phyloP scores from a whole-genome alignment of 2,888 invertebrate species.

The Resseliella maxima region DNA sequence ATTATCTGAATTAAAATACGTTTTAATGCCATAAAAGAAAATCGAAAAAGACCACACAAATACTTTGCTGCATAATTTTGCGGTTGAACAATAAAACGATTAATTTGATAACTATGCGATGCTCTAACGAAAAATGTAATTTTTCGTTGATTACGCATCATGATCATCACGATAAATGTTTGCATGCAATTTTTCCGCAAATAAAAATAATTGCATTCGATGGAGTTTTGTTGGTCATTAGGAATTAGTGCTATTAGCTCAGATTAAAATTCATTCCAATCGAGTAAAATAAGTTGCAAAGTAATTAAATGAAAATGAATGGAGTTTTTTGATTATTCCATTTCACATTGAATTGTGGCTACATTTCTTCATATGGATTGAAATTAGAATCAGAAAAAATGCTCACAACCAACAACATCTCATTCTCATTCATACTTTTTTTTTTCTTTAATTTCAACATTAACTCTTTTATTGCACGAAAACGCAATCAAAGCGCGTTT shows the following conservation, averaged over 20 bases:
- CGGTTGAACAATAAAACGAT: neutral
- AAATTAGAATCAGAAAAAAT: neutral
- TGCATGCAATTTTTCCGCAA: neutral
- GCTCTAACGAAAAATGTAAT: neutral
- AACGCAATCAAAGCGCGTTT: neutral
- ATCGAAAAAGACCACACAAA: neutral
- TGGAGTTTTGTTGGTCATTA: neutral
- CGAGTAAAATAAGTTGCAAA: neutral
- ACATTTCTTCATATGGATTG: neutral
- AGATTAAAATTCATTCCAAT: neutral
- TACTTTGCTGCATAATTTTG: neutral
- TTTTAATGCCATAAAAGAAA: neutral
- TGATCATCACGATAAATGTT: slow-evolving; percentile 7
- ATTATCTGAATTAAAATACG: neutral
- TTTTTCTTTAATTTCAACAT: neutral
- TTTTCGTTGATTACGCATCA: slow-evolving; percentile 9
- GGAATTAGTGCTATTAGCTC: neutral
- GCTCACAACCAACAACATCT: neutral
- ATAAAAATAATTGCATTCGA: neutral
- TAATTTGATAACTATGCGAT: neutral
- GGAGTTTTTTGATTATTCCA: neutral
- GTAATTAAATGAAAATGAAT: neutral
- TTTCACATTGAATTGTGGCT: too few species aligned
- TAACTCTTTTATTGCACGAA: slow-evolving; percentile 11
- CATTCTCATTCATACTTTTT: neutral